These are phyloP conservation scores for Tryphoninae sp. DNA, from an alignment of 2,888 invertebrate species.

Conservation along the genomic window DNA sequence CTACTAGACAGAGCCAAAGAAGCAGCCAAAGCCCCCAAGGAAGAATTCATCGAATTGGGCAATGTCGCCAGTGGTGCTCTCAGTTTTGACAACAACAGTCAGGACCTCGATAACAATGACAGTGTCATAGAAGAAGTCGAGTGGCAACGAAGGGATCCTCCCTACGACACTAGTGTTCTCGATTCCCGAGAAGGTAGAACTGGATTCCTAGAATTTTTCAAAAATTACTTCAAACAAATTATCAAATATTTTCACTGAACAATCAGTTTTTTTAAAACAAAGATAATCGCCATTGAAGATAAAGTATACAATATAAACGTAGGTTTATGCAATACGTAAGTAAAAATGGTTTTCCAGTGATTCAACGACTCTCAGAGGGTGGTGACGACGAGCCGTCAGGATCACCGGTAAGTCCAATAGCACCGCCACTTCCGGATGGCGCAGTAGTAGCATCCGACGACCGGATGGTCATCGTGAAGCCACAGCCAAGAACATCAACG, in stretches of 20 bases:
- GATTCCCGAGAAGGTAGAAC: slow-evolving; percentile 62
- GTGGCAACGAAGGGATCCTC: slow-evolving; percentile 69
- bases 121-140: slow-evolving; percentile 70
- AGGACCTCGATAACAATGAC: slow-evolving; percentile 59
- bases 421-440: slow-evolving; percentile 76
- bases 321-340: not conserved
- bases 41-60: slow-evolving; percentile 68
- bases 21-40: slow-evolving; percentile 70
- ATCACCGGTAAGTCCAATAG: slow-evolving; percentile 72
- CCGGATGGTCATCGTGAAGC: slow-evolving; percentile 82
- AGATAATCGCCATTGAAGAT: not conserved
- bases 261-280: not conserved
- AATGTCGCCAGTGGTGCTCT: slow-evolving; percentile 64
- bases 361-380: slow-evolving; percentile 74
- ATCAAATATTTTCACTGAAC: not conserved
- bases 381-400: slow-evolving; percentile 72
- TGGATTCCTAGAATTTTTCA: not conserved
- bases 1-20: slow-evolving; percentile 75
- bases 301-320: not conserved
- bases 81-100: slow-evolving; percentile 63
- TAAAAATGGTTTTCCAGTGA: slow-evolving; percentile 59
- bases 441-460: slow-evolving; percentile 80
- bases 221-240: too few species aligned
- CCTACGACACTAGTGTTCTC: slow-evolving; percentile 63
- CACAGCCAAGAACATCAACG: slow-evolving; percentile 65